Conservation (phyloP, 2,888 invertebrate genomes). For the Argynnis bischoffii region DNA sequence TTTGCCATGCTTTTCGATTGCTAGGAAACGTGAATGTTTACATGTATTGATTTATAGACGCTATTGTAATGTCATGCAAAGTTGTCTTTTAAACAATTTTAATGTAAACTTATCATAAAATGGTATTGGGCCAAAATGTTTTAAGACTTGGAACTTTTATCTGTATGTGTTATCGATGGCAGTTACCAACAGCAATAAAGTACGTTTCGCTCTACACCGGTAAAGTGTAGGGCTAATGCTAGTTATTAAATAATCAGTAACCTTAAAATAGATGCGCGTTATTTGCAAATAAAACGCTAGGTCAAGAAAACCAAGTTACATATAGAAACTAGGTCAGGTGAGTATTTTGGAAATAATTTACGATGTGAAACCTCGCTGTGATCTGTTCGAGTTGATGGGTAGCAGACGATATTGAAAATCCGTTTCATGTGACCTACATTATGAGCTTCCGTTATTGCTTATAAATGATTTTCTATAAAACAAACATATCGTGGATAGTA, state of each 20-base stretch:
- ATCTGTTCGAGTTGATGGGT: constrained; percentile 16
- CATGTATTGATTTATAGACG: constrained; percentile 41
- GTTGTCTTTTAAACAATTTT: constrained; percentile 33
- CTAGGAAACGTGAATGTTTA: constrained; percentile 52
- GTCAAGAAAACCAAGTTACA: constrained; percentile 15
- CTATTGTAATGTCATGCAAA: constrained; percentile 33
- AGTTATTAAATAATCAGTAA: background rate
- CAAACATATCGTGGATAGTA: background rate
- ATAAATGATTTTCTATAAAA: background rate
- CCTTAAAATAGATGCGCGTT: constrained; percentile 1
- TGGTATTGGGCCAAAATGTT: too few species aligned
- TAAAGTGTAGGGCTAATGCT: too few species aligned
- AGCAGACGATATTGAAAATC: constrained; percentile 24
- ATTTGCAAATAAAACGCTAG: constrained; percentile 18
- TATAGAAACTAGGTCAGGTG: constrained; percentile 17
- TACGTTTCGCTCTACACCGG: too few species aligned
- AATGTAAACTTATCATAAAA: constrained; percentile 1
- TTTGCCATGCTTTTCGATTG: constrained; percentile 47
- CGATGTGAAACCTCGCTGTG: constrained; percentile 8
- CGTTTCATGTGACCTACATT: constrained; percentile 15
- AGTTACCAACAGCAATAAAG: too few species aligned
- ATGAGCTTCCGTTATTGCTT: background rate
- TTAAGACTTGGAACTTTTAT: too few species aligned
- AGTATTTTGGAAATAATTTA: constrained; percentile 25
- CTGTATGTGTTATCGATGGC: too few species aligned